These are phyloP conservation scores for Brachionus manjavacas DNA, from an alignment of 1,140 invertebrate genomes.

Conservation along the genomic window DNA sequence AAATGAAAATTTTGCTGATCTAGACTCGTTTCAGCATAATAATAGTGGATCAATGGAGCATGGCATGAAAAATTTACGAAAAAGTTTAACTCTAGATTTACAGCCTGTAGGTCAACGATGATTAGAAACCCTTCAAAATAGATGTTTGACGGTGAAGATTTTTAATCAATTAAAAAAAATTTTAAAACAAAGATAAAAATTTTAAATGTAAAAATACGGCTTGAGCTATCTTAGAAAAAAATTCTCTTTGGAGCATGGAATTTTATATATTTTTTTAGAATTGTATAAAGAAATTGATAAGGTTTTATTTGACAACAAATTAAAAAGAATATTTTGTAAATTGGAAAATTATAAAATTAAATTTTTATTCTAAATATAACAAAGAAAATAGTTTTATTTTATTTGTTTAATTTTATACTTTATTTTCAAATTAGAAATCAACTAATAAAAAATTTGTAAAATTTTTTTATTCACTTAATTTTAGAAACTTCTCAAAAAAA, in stretches of 20 bases:
- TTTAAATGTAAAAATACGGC: neutral
- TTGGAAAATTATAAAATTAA: neutral
- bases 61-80: neutral
- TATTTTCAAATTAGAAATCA: neutral
- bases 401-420: neutral
- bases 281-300: neutral
- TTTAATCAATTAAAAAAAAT: neutral
- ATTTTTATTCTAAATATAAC: neutral
- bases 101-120: neutral
- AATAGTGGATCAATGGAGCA: neutral
- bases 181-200: neutral
- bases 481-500: too few relatives aligned
- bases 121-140: neutral
- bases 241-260: neutral
- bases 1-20: neutral
- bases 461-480: neutral
- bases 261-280: neutral
- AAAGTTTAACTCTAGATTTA: conserved; percentile 24
- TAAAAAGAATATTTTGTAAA: neutral
- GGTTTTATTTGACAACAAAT: neutral
- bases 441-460: neutral
- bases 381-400: neutral
- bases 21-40: neutral
- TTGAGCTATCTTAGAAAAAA: neutral
- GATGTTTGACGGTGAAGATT: neutral